These are phyloP conservation scores for Oreortyx pictus DNA, from an alignment of 2,797 vertebrate genomes.

Conservation along the genomic window DNA sequence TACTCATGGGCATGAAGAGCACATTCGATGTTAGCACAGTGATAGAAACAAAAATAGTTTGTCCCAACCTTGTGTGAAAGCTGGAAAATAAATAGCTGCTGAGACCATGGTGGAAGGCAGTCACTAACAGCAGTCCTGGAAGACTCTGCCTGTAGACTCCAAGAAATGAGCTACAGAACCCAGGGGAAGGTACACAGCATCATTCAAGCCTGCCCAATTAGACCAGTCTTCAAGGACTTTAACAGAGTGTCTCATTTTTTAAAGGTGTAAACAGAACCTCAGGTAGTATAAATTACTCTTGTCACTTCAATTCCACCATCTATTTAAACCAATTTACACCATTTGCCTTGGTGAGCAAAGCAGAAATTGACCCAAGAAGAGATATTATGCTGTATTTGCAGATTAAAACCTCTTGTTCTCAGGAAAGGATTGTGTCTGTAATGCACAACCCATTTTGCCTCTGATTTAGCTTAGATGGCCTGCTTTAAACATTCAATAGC, in stretches of 20 bases:
- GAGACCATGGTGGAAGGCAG: background rate
- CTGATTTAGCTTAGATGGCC: background rate
- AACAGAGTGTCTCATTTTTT: background rate
- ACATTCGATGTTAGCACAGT: background rate
- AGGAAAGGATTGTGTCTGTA: background rate
- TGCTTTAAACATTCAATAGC: background rate
- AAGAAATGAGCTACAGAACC: slow-evolving; percentile 13
- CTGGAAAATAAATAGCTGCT: background rate
- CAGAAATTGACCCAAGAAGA: slow-evolving; percentile 34
- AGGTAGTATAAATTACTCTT: slow-evolving; percentile 59
- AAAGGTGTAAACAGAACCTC: background rate
- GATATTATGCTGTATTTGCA: background rate
- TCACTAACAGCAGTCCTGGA: background rate
- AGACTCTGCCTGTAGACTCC: background rate
- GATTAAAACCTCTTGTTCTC: slow-evolving; percentile 8
- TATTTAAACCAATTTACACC: slow-evolving; percentile 56
- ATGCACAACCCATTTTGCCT: background rate
- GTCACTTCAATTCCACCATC: slow-evolving; percentile 63
- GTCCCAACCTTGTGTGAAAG: background rate
- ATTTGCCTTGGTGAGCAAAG: slow-evolving; percentile 41
- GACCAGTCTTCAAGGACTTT: background rate
- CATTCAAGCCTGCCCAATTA: slow-evolving; percentile 4
- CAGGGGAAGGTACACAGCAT: background rate
- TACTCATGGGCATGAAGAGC: background rate
- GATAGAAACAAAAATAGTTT: background rate